Base-by-base conservation (phyloP, 2,888 invertebrate genomes). In the Yponomeuta cagnagella region DNA sequence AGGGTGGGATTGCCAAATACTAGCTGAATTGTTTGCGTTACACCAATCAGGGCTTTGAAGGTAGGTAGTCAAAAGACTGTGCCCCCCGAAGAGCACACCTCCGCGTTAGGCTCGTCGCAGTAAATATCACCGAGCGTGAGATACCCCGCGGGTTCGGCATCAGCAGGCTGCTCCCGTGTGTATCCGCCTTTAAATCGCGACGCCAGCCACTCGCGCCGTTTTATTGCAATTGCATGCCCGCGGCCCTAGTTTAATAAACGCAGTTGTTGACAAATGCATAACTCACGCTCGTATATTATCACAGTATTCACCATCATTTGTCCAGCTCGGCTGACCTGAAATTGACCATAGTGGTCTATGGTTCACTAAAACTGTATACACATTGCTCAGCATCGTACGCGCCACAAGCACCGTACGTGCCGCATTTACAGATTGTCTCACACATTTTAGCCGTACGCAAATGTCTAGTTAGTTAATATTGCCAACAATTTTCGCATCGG, bases 81-180 rank as follows among this genome's bases (percentile, higher is more conserved):
- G n/a, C 43, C 37, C 43, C 15, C 37, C 12, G 3, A 43, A 33
- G 15, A 67, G n/a, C 8, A n/a, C 33, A 67, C 67, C 37, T 37
- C n/a, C 37, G 67, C 33, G 43, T 67, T 67, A 67, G 71, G 70
- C 69, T 63, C 71, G 63, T 69, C 73, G 72, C 68, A 69, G 73
- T 75, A 82, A 82, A 82, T 81, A 86, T 82, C 79, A 77, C 31
- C 76, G 84, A 82, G 82, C 87, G 87, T 88, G 88, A 85, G 88
- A 82, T 81, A 79, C 83, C 89, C 89, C 82, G 87, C 83, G 71
- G 89, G 78, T 84, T 80, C 77, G 76, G 80, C 80, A 81, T 82
- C 81, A 81, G 79, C 82, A 79, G 79, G 79, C 77, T 83, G 85
- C 85, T 78, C 77, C 86, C 76, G 87, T 82, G 79, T 79, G 82